Percentiles rank a stretch among this genome's conserved stretches.
Conservation (phyloP, 2,113 vertebrate species). For the Phalacrocorax carbo region DNA sequence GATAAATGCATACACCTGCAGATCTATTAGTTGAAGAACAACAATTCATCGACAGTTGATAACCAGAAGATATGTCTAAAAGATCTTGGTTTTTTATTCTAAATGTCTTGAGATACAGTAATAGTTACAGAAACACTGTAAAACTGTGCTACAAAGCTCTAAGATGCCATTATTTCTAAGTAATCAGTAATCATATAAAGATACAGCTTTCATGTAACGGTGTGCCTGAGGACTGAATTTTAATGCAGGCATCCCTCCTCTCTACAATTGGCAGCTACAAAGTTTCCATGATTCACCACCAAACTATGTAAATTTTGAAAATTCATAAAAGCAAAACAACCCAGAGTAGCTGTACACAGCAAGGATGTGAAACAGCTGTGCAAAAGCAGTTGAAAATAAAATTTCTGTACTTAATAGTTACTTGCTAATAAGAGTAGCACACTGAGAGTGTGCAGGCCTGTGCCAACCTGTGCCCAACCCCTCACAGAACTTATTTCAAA, state of each 20-base stretch:
- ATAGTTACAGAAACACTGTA: not conserved
- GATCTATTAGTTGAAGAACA: not conserved
- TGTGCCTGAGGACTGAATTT: not conserved
- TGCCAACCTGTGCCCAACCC: not conserved
- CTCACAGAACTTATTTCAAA: not conserved
- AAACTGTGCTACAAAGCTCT: not conserved
- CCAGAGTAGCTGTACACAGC: not conserved
- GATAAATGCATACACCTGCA: not conserved
- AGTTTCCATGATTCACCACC: conserved; percentile 19
- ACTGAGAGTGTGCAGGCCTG: not conserved
- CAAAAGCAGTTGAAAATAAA: not conserved
- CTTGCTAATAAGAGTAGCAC: not conserved
- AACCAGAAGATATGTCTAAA: not conserved
- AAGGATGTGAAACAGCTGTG: conserved; percentile 23
- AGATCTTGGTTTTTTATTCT: not conserved
- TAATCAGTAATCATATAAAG: not conserved
- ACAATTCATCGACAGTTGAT: not conserved
- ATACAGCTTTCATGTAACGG: not conserved
- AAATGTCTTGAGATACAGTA: not conserved
- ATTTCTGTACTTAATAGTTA: not conserved
- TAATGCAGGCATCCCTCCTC: not conserved
- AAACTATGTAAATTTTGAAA: not conserved
- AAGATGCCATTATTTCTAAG: not conserved
- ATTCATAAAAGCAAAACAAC: not conserved
- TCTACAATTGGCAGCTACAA: not conserved